Evolutionary conservation across 2,797 vertebrate genomes (phyloP).

Genomic region (Myotis daubentonii): DNA sequence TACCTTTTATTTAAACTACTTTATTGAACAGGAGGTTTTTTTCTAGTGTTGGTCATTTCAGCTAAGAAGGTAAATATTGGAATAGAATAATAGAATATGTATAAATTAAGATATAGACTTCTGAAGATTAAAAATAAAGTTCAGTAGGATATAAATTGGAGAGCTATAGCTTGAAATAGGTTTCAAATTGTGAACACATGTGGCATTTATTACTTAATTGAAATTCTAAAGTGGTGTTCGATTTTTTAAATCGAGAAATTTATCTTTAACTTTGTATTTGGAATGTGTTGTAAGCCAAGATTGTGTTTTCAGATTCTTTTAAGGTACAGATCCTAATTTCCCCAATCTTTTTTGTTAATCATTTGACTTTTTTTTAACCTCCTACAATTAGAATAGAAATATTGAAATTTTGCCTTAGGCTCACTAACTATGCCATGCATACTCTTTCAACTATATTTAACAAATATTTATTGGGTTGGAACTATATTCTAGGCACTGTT

Average conservation of each 20-base stretch:
- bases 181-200: neutral
- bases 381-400: neutral
- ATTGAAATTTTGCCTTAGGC: neutral
- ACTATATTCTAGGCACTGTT: neutral
- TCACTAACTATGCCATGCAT: neutral
- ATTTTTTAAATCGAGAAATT: neutral
- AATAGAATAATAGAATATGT: neutral
- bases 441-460: neutral
- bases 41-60: neutral
- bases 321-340: neutral
- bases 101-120: neutral
- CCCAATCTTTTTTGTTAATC: neutral
- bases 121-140: neutral
- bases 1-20: neutral
- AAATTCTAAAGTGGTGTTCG: neutral
- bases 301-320: conserved; percentile 26
- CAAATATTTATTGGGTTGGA: neutral
- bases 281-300: neutral
- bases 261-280: neutral
- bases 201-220: conserved; percentile 16
- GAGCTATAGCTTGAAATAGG: neutral
- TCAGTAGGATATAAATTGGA: neutral
- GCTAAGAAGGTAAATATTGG: neutral
- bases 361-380: neutral
- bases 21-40: neutral